phyloP scores from a whole-genome alignment of 2,797 vertebrate species.

The Naso thynnoides region DNA sequence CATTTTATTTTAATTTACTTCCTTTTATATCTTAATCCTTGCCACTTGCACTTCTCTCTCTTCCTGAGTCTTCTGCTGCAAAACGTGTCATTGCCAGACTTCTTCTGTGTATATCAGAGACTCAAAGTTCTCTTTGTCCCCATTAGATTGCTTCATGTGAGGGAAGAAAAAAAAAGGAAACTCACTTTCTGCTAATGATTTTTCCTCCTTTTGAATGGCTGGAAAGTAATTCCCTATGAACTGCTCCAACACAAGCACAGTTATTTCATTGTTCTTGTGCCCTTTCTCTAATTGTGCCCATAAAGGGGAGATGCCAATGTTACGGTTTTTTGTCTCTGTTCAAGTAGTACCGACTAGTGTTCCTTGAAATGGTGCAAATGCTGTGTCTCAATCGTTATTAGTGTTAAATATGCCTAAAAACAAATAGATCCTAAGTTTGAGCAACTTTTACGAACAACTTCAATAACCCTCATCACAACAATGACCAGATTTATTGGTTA shows the following conservation, averaged over 20 bases:
- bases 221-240: slow-evolving; percentile 81
- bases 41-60: slow-evolving; percentile 27
- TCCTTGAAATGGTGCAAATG: slow-evolving; percentile 71
- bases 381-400: slow-evolving; percentile 62
- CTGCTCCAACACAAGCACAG: slow-evolving; percentile 74
- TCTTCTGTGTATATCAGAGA: slow-evolving; percentile 70
- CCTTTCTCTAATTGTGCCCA: slow-evolving; percentile 73
- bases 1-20: slow-evolving; percentile 34
- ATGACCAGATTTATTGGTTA: neutral
- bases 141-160: slow-evolving; percentile 70
- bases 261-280: slow-evolving; percentile 81
- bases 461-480: slow-evolving; percentile 5
- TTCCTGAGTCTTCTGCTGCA: slow-evolving; percentile 41
- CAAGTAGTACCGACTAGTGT: slow-evolving; percentile 62
- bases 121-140: slow-evolving; percentile 81
- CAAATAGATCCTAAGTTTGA: slow-evolving; percentile 43
- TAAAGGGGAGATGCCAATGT: slow-evolving; percentile 80
- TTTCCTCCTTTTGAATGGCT: slow-evolving; percentile 81
- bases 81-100: slow-evolving; percentile 47
- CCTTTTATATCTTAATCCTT: slow-evolving; percentile 34
- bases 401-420: slow-evolving; percentile 58
- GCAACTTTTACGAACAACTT: slow-evolving; percentile 16
- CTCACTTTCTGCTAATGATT: slow-evolving; percentile 76
- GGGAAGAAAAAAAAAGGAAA: slow-evolving; percentile 39
- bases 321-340: slow-evolving; percentile 61